Conservation (phyloP, 2,113 vertebrate species). For the Pseudorhombus dupliciocellatus region DNA sequence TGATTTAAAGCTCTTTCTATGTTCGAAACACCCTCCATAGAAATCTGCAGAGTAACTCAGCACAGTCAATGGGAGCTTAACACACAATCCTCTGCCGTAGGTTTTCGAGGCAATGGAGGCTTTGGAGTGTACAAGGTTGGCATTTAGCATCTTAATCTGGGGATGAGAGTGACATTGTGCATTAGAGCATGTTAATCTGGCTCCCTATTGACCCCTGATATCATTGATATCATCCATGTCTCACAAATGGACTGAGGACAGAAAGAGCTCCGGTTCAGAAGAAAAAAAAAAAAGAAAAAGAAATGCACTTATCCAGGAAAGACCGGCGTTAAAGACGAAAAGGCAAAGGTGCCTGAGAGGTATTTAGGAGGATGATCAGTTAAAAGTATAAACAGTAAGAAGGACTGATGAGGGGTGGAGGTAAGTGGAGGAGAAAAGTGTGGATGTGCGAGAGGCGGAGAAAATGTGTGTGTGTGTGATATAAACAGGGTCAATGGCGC, state of each 20-base stretch:
- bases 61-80: constrained; percentile 65
- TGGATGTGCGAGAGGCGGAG: constrained; percentile 41
- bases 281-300: constrained; percentile 30
- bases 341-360: constrained; percentile 42
- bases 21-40: constrained; percentile 49
- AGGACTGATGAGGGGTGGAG: constrained; percentile 28
- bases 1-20: constrained; percentile 64
- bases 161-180: constrained; percentile 76
- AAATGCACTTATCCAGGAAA: constrained; percentile 47
- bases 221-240: constrained; percentile 71
- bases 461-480: constrained; percentile 42
- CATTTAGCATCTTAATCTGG: constrained; percentile 76
- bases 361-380: constrained; percentile 58
- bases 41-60: constrained; percentile 61
- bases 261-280: constrained; percentile 28
- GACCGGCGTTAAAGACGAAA: constrained; percentile 37
- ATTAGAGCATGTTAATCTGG: constrained; percentile 74
- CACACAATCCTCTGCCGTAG: constrained; percentile 57
- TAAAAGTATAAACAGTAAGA: constrained; percentile 53
- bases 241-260: constrained; percentile 60
- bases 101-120: constrained; percentile 64
- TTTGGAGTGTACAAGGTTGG: constrained; percentile 67
- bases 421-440: constrained; percentile 40
- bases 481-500: constrained; percentile 88
- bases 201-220: constrained; percentile 73